Evolutionary conservation across 2,888 invertebrate genomes (phyloP), one percentile per base, ranked within the genome.

Genomic region (Mystacides longicornis): DNA sequence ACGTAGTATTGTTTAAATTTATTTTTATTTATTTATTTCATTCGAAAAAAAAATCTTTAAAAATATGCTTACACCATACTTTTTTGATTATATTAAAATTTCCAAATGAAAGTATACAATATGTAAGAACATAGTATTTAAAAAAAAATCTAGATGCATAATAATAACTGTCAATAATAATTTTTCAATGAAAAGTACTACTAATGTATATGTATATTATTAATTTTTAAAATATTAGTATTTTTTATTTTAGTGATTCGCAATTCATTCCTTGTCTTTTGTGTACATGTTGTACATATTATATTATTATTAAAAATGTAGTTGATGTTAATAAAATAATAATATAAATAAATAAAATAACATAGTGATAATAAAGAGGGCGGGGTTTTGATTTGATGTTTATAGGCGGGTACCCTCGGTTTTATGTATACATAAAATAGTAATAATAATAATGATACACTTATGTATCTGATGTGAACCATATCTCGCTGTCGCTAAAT

Each of bases 401-500:
- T n/a, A n/a, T n/a, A 42, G 56, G 49, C 56, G 51, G 43, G 51
- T 53, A 52, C 49, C 27, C 20, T 23, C 21, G 18, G 19, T 50
- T 46, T 43, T 18, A 23, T 43, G 20, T 49, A 45, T 14, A 37
- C 64, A n/a, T n/a, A n/a, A n/a, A n/a, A n/a, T n/a, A n/a, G n/a
- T n/a, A n/a, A n/a, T n/a, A n/a, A n/a, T n/a, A n/a, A n/a, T n/a
- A n/a, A n/a, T n/a, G n/a, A n/a, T n/a, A n/a, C n/a, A n/a, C n/a
- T n/a, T n/a, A n/a, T n/a, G 55, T 37, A 43, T 55, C 60, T 85
- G 85, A 85, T 85, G 81, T 82, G n/a, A 84, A 85, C 81, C 86
- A 86, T 86, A 86, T 86, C 86, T 82, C 79, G 81, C 81, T 86
- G 85, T 82, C 79, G 81, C 81, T 81, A 80, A 80, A 58, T 56